Base-by-base conservation (phyloP, 35 echinoderm and acorn worm species). In the Stichopus chloronotus region DNA sequence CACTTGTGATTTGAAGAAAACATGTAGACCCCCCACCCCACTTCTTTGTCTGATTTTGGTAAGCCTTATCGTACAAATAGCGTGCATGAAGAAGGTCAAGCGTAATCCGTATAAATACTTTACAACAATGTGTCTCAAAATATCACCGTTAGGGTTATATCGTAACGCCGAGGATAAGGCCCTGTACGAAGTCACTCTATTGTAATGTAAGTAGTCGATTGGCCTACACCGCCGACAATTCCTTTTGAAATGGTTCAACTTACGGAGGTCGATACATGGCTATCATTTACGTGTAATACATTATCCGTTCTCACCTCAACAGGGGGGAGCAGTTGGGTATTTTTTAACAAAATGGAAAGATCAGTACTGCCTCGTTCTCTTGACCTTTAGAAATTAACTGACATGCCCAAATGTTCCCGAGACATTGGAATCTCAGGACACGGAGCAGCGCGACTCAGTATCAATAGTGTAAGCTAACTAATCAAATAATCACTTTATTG, bases 251-350 rank as follows among this genome's bases (percentile, higher is more conserved):
- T 72, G 69, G 17, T 17, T 14, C 22, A 72, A 72, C 22, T 7
- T 72, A 72, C 16, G 22, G 69, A 72, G 69, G 69, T 72, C 30
- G 69, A 7, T 20, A 72, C 17, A 14, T 7, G 17, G 22, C 69
- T 72, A 72, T 14, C 7, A n/a, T 43, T 72, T 72, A 72, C 17
- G 69, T 14, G 69, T 72, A 72, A 72, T 72, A n/a, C 69, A 72
- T 72, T 72, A 72, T n/a, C 69, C 69, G 69, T n/a, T 72, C 22
- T n/a, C 69, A 72, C 69, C 69, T 72, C 69, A 72, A 65, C 61
- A 65, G 61, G 61, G 61, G 61, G 61, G 61, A 65, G 17, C 61
- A 10, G 61, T 13, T 17, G 61, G 17, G 61, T 14, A 20, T 7
- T n/a, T 72, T 72, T n/a, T 74, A 74, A 4, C 30, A 43, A 43